phyloP scores from a whole-genome alignment of 2,888 invertebrate genomes.

The Platycheirus albimanus region DNA sequence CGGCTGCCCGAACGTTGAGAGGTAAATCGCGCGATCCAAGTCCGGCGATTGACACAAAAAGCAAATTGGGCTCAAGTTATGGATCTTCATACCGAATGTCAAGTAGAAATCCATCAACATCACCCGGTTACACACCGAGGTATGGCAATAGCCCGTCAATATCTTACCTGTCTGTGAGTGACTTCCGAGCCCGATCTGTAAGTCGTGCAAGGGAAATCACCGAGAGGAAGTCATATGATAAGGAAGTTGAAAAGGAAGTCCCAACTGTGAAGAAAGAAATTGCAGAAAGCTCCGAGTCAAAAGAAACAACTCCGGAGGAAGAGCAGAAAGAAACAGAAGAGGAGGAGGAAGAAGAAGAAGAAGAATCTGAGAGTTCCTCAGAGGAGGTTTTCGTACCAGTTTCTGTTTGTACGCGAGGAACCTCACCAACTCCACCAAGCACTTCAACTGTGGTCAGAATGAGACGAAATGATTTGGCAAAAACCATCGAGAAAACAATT shows the following conservation, averaged over 20 bases:
- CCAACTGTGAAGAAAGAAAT: conserved; percentile 78
- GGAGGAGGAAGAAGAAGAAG: conserved; percentile 72
- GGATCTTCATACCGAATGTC: conserved; percentile 77
- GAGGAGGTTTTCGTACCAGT: conserved; percentile 83
- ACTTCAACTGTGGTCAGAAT: conserved; percentile 85
- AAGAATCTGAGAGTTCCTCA: conserved; percentile 63
- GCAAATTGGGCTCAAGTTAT: conserved; percentile 74
- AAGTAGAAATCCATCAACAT: conserved; percentile 69
- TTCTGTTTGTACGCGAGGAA: conserved; percentile 88
- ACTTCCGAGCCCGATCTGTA: conserved; percentile 80
- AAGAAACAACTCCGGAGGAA: conserved; percentile 49
- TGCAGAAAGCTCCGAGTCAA: conserved; percentile 7
- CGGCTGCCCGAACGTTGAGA: conserved; percentile 80
- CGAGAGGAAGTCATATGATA: conserved; percentile 83
- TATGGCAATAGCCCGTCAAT: conserved; percentile 72
- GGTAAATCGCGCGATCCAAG: conserved; percentile 83
- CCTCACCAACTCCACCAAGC: conserved; percentile 89
- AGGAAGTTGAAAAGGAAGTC: conserved; percentile 75
- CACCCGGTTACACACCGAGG: conserved; percentile 74
- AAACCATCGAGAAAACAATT: conserved; percentile 88
- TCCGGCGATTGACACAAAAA: conserved; percentile 82
- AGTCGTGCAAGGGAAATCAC: conserved; percentile 80
- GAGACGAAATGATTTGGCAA: conserved; percentile 88
- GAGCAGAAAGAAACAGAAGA: conserved; percentile 74
- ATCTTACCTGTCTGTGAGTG: conserved; percentile 81